phyloP scores from a whole-genome alignment of 1,140 invertebrate genomes.

The Agrilus planipennis region DNA sequence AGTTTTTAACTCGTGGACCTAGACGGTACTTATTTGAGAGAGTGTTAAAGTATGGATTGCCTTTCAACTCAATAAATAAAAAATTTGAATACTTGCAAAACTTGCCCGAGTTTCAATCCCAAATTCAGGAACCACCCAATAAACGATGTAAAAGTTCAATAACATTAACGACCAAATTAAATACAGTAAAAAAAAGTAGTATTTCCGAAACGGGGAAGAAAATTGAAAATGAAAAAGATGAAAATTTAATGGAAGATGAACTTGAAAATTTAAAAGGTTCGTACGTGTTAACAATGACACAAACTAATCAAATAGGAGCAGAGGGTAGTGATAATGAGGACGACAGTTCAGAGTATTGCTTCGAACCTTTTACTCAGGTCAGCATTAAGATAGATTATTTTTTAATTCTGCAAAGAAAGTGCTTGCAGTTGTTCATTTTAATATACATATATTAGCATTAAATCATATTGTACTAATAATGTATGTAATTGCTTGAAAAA shows the following conservation, averaged over 20 bases:
- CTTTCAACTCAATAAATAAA: constrained; percentile 40
- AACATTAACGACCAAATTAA: constrained; percentile 8
- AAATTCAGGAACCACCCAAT: not conserved
- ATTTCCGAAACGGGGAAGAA: constrained; percentile 3
- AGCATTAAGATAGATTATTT: constrained; percentile 8
- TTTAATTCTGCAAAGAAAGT: constrained; percentile 10
- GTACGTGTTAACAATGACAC: constrained; percentile 57
- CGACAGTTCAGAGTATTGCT: constrained; percentile 34
- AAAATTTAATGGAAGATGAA: constrained; percentile 26
- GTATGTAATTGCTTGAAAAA: too few species aligned
- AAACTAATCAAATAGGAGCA: constrained; percentile 33
- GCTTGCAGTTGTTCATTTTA: too few species aligned
- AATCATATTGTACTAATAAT: too few species aligned
- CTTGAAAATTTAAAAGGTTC: constrained; percentile 44
- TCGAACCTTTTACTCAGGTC: constrained; percentile 57
- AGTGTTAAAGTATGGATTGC: constrained; percentile 43
- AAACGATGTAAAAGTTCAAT: too few species aligned
- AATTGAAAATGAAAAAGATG: constrained; percentile 16
- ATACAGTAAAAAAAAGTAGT: constrained; percentile 11
- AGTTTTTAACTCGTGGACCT: constrained; percentile 55
- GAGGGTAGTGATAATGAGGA: constrained; percentile 22
- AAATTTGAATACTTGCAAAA: constrained; percentile 31
- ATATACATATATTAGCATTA: too few species aligned
- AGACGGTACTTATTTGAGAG: constrained; percentile 46
- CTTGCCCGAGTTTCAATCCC: constrained; percentile 12